Evolutionary conservation across 1,140 invertebrate species (phyloP), one percentile per base, ranked within the genome.

Genomic region (Uloborus diversus): DNA sequence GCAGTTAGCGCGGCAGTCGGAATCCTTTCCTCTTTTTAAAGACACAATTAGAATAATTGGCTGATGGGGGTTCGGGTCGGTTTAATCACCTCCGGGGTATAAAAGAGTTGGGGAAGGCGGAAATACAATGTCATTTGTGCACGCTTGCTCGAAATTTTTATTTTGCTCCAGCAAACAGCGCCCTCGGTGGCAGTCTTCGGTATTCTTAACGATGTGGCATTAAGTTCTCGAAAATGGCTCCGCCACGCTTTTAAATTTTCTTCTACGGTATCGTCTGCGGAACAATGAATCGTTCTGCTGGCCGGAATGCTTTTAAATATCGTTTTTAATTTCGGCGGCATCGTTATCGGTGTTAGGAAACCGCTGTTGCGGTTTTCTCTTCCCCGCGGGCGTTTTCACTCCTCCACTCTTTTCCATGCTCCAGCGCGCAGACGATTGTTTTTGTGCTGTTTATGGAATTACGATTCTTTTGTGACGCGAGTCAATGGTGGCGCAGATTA

Each of bases 41-140:
- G 73, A 64, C 42, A 78, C 73, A 78, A 78, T 78, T 78, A 78
- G 73, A 78, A 78, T 78, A 78, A 78, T 78, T 78, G 73, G 73
- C 61, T 78, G 73, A 65, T 65, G 73, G 73, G 30, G 61, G n/a
- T n/a, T n/a, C 73, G 65, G 30, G 73, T n/a, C 61, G 73, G 65
- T 78, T 78, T 78, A 78, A 78, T 78, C 73, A 78, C 73, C 73
- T 78, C 66, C 42, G 57, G 73, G 73, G 73, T 66, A 78, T 78
- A 47, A 66, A 78, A 78, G 73, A 57, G 68, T n/a, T n/a, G n/a
- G n/a, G 62, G 23, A 35, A 42, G 17, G 32, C 3, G 73, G 13
- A 42, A 49, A 35, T 27, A 62, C 71, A 64, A 64, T 75, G 71
- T 75, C 71, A 59, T 75, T 75, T 75, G 59, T 23, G 59, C 56